Evolutionary conservation across 2,113 vertebrate genomes (phyloP).

Genomic region (Halcyon senegalensis): DNA sequence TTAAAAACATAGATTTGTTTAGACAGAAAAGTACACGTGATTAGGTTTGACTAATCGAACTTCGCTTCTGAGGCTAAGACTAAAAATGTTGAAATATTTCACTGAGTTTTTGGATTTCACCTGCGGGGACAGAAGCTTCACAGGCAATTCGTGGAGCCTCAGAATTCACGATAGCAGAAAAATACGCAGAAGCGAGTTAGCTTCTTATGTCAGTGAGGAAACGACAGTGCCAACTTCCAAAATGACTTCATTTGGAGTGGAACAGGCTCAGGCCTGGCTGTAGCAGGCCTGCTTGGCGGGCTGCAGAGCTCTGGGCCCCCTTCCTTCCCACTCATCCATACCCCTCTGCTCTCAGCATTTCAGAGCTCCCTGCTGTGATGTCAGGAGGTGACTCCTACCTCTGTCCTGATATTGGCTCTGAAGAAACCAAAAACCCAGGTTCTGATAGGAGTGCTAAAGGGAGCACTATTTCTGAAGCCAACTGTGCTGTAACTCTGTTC

Average conservation of each 20-base stretch:
- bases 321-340: not conserved
- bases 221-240: not conserved
- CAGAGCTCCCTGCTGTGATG: not conserved
- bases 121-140: not conserved
- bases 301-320: not conserved
- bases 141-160: not conserved
- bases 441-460: not conserved
- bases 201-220: not conserved
- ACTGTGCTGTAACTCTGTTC: not conserved
- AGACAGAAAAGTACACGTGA: not conserved
- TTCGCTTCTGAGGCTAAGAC: not conserved
- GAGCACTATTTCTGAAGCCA: not conserved
- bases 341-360: not conserved
- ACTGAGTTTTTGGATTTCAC: not conserved
- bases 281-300: not conserved
- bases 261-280: not conserved
- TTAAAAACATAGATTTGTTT: not conserved
- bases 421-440: not conserved
- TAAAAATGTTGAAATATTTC: not conserved
- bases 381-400: not conserved
- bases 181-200: not conserved
- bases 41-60: not conserved
- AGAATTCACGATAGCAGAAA: not conserved
- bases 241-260: not conserved
- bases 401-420: not conserved